Evolutionary conservation across 2,797 vertebrate genomes (phyloP).

Genomic region (Malacoctenus gilli): DNA sequence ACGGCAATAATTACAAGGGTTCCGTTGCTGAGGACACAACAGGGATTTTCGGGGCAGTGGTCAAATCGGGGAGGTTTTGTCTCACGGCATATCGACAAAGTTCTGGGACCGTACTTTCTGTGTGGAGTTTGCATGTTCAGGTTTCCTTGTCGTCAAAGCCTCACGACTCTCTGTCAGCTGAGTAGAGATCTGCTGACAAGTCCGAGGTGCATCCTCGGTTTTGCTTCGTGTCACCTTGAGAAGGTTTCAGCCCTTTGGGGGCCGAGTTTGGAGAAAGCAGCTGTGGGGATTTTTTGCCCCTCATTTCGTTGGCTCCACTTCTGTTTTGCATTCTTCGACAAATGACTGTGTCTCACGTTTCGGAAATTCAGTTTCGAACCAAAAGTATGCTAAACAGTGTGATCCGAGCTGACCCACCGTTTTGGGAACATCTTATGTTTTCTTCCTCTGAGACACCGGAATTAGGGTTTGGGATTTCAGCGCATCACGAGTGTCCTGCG

Average conservation of each 20-base stretch:
- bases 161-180: too few species aligned
- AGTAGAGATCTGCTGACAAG: too few species aligned
- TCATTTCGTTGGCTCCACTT: constrained; percentile 6
- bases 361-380: constrained; percentile 19
- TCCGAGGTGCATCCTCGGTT: too few species aligned
- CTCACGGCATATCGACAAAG: too few species aligned
- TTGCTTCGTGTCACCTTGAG: too few species aligned
- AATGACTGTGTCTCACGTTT: constrained; percentile 35
- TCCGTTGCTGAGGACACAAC: background rate
- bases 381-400: constrained; percentile 23
- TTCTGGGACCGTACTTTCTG: too few species aligned
- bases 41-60: background rate
- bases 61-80: too few species aligned
- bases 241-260: too few species aligned
- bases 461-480: constrained; percentile 36
- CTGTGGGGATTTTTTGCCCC: background rate
- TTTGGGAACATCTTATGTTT: constrained; percentile 22
- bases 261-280: too few species aligned
- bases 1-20: background rate
- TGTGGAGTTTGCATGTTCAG: too few species aligned
- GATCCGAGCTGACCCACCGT: constrained; percentile 23
- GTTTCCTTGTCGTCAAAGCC: too few species aligned
- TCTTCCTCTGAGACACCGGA: constrained; percentile 19
- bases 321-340: constrained; percentile 14
- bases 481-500: constrained; percentile 22